Evolutionary conservation across 2,888 invertebrate species (phyloP).

Genomic region (Spodoptera picta): DNA sequence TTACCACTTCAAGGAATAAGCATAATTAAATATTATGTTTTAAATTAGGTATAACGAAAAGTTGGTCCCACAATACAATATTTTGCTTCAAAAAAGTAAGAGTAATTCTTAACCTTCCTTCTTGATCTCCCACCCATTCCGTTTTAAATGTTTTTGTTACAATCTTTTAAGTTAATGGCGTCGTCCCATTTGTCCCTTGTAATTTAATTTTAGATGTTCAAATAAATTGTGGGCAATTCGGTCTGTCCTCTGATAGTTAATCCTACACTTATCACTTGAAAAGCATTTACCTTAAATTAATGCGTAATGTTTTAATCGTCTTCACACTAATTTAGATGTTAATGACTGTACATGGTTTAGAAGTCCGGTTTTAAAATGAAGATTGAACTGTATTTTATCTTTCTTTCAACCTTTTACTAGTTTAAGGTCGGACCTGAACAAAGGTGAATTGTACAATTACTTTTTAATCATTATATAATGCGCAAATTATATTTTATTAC

Average conservation of each 20-base stretch:
- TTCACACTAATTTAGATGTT: conserved; percentile 22
- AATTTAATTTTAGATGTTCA: conserved; percentile 62
- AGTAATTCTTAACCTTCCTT: conserved; percentile 22
- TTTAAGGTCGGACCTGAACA: too few species aligned
- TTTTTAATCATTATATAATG: too few species aligned
- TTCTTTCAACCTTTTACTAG: too few species aligned
- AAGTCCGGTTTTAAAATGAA: conserved; percentile 2
- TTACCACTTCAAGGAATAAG: too few species aligned
- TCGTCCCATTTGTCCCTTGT: conserved; percentile 53
- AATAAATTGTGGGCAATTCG: conserved; percentile 60
- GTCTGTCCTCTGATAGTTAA: conserved; percentile 53
- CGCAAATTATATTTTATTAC: too few species aligned
- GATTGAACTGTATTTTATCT: too few species aligned
- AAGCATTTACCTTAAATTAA: conserved; percentile 28
- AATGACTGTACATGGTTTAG: conserved; percentile 1
- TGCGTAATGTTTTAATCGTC: conserved; percentile 39
- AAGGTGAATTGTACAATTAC: too few species aligned
- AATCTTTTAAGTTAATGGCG: conserved; percentile 59
- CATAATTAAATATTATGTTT: too few species aligned
- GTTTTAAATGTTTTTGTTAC: conserved; percentile 54
- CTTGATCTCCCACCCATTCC: conserved; percentile 26
- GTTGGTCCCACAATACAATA: too few species aligned
- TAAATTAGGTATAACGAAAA: too few species aligned
- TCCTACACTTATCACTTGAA: conserved; percentile 43
- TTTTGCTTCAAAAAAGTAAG: background rate